Conservation (phyloP, 1,140 invertebrate genomes). For the Agrilus planipennis region DNA sequence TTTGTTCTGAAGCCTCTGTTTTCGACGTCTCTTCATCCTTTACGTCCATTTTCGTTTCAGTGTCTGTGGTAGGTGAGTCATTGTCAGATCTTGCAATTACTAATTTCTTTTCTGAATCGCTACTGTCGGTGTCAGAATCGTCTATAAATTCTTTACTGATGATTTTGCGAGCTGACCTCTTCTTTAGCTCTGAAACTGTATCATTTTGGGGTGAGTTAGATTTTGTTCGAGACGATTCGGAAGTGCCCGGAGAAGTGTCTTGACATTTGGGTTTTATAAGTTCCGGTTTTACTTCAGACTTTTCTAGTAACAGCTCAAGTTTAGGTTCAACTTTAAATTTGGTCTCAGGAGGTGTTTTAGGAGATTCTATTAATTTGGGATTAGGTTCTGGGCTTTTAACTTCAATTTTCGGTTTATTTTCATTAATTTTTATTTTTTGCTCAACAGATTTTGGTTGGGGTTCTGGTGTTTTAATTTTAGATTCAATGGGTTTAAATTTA, state of each 20-base stretch:
- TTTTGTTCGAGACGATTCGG: conserved; percentile 4
- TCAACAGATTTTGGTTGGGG: not conserved
- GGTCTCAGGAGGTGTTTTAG: no score
- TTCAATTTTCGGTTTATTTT: no score
- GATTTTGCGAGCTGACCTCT: conserved; percentile 26
- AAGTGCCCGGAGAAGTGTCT: no score
- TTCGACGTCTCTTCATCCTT: conserved; percentile 23
- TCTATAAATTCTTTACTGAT: conserved; percentile 36
- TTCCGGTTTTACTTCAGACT: not conserved
- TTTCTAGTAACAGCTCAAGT: conserved; percentile 5
- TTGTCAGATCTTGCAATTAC: conserved; percentile 38
- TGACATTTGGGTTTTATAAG: not conserved
- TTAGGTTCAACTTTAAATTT: conserved; percentile 9
- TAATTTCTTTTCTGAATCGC: conserved; percentile 53
- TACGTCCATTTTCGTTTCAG: conserved; percentile 21
- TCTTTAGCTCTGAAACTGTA: conserved; percentile 16
- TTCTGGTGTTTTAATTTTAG: not conserved
- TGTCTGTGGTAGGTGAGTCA: conserved; percentile 26
- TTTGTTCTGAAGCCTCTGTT: conserved; percentile 22
- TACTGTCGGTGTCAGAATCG: conserved; percentile 45
- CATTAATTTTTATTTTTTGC: conserved; percentile 1
- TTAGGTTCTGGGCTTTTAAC: conserved; percentile 5
- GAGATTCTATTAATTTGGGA: no score
- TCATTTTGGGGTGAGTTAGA: conserved; percentile 10
- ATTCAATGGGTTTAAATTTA: not conserved